A percentile compares a stretch with the other conserved stretches of the same genome.
Evolutionary conservation across 2,888 invertebrate species (phyloP).

Genomic region (Stomorhina lunata): DNA sequence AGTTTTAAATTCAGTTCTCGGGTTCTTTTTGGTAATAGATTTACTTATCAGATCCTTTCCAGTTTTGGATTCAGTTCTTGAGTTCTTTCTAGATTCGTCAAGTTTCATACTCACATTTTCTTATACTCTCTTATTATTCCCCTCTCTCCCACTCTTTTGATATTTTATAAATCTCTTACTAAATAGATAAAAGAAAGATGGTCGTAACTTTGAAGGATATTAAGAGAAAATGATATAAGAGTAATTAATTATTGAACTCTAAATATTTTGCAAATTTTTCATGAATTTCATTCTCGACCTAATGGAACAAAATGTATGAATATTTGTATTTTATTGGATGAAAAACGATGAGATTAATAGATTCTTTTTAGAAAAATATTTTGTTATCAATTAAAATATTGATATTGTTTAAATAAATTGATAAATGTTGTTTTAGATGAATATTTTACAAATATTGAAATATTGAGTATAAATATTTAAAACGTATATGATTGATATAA

Average conservation of each 20-base stretch:
- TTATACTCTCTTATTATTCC: neutral
- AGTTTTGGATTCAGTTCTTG: too few relatives aligned
- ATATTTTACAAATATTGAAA: conserved; percentile 38
- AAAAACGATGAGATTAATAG: conserved; percentile 16
- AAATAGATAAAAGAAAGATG: conserved; percentile 22
- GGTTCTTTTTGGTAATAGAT: too few relatives aligned
- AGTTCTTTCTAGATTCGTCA: neutral
- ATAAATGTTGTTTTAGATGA: conserved; percentile 15
- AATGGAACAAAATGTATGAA: conserved; percentile 12
- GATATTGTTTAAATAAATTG: conserved; percentile 15
- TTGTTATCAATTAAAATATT: conserved; percentile 9
- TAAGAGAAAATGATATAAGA: neutral
- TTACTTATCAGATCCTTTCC: too few relatives aligned
- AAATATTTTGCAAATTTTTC: conserved; percentile 66
- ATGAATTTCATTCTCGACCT: conserved; percentile 67
- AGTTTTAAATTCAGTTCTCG: too few relatives aligned
- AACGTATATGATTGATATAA: neutral
- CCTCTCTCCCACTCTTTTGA: neutral
- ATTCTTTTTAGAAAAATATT: neutral
- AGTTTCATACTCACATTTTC: neutral
- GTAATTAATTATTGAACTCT: conserved; percentile 17
- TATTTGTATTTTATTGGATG: conserved; percentile 24
- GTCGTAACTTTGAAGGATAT: conserved; percentile 15
- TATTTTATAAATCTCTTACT: neutral
- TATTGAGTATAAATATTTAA: neutral